Conservation (phyloP, 2,888 invertebrate genomes). For the Capitulum mitella region DNA sequence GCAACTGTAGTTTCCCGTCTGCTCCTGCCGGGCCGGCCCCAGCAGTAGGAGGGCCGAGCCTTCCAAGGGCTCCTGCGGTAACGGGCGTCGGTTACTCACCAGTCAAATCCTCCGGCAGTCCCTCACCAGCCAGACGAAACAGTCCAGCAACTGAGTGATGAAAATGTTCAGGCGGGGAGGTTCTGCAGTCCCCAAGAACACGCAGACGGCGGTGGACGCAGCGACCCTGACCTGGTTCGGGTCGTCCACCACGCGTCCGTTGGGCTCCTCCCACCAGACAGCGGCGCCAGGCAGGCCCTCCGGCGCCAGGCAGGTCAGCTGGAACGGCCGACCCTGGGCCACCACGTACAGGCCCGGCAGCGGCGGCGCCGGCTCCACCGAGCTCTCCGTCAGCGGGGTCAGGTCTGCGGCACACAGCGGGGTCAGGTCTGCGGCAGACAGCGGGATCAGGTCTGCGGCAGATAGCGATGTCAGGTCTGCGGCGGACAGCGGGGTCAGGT, state of each 20-base stretch:
- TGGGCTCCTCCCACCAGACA: background rate
- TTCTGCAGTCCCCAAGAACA: no score
- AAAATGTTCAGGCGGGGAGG: no score
- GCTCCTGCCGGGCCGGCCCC: conserved; percentile 42
- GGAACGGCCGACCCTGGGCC: conserved; percentile 53
- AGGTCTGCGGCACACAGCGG: conserved; percentile 34
- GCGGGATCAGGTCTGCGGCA: background rate
- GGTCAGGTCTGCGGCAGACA: no score
- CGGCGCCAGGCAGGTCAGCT: conserved; percentile 58
- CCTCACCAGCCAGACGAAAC: no score
- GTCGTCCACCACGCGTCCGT: background rate
- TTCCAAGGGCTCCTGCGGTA: conserved; percentile 40
- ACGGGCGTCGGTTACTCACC: conserved; percentile 56
- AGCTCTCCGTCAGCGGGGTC: conserved; percentile 23
- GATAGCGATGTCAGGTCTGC: background rate
- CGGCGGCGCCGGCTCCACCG: conserved; percentile 41
- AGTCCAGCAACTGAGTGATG: no score
- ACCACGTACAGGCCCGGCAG: conserved; percentile 43
- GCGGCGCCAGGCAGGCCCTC: conserved; percentile 49
- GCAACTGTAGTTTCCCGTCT: conserved; percentile 58
- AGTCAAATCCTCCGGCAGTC: no score
- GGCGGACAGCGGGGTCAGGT: conserved; percentile 27
- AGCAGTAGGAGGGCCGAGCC: conserved; percentile 49
- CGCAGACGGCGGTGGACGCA: conserved; percentile 48
- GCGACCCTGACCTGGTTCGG: background rate